Evolutionary conservation across 2,797 vertebrate genomes (phyloP), one percentile per base, ranked within the genome.

Genomic region (Rhyacichthys aspro): DNA sequence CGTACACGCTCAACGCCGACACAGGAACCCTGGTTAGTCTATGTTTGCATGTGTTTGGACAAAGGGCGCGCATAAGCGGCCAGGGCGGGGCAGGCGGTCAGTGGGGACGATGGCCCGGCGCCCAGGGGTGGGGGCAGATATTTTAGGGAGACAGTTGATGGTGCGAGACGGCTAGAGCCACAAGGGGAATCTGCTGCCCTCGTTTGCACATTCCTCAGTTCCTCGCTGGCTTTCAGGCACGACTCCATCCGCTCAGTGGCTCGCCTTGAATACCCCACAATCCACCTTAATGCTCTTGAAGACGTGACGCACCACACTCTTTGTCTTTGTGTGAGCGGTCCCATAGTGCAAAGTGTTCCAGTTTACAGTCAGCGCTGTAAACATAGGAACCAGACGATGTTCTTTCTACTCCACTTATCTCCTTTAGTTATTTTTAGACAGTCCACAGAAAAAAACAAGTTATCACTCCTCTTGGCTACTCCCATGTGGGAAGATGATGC

Each of bases 11-110:
- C 69, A 93, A 94, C 68, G 54, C 89, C 0, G 81, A 90, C 46
- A 92, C 94, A 10, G 98, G 98, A 77, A 94, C 93, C 49, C 92
- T 99, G 96, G 98, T 99, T 79, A 96, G 92, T 88, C 63, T 63
- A 47, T 33, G 56, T 9, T 59, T 7, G 44, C 59, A 41, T 59
- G 67, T 79, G 70, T 79, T 67, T 74, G 67, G 67, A 84, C 86
- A 86, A 28, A 82, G 86, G 81, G 53, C 84, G 76, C n/a, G 48
- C 72, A 68, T 60, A 60, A 72, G 59, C 7, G 12, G 59, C 48
- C 42, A 59, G 74, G 88, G 87, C 46, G 79, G 82, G 89, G 87
- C 72, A 34, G 79, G 43, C 76, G 82, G 87, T 87, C 74, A 41
- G 81, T 37, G 14, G 72, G 65, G 70, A 77, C 28, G 72, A 85